Evolutionary conservation across 2,797 vertebrate genomes (phyloP).

Genomic region (Alosa sapidissima): DNA sequence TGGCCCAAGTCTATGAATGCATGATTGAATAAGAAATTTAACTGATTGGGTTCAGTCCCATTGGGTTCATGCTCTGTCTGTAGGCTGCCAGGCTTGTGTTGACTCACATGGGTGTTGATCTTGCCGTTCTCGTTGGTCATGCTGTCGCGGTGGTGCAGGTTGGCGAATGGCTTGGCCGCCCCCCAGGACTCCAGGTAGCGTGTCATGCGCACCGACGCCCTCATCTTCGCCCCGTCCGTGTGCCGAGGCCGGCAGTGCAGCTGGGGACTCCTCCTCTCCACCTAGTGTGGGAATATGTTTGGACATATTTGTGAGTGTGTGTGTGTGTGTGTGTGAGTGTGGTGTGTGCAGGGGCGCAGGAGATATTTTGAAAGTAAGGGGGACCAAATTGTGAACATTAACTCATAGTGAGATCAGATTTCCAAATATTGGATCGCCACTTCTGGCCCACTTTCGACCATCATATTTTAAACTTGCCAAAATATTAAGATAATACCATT

Average conservation of each 20-base stretch:
- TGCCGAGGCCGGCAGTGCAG: constrained; percentile 84
- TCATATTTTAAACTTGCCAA: too few relatives aligned
- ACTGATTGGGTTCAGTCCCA: background rate
- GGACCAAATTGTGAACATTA: too few relatives aligned
- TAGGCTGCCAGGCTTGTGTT: background rate
- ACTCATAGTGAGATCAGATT: too few relatives aligned
- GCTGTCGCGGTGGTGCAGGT: constrained; percentile 94
- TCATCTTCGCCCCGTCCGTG: constrained; percentile 90
- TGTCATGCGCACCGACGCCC: constrained; percentile 96
- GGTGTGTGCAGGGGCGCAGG: too few relatives aligned
- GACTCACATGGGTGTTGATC: constrained; percentile 90
- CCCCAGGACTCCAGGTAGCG: constrained; percentile 98
- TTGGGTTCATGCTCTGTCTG: background rate
- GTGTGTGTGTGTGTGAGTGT: background rate
- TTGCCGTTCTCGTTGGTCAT: constrained; percentile 96
- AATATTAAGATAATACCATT: too few relatives aligned
- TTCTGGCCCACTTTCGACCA: too few relatives aligned
- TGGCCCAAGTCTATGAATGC: background rate
- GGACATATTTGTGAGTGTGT: background rate
- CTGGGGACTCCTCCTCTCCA: constrained; percentile 87
- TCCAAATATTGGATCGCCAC: too few relatives aligned
- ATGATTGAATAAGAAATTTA: background rate
- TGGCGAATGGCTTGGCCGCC: constrained; percentile 95
- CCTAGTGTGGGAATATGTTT: constrained; percentile 66
- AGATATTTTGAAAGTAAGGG: too few relatives aligned